These are phyloP conservation scores for Halichondria panicea DNA, from an alignment of 37 sponge, comb jelly and placozoan species.

Conservation along the genomic window DNA sequence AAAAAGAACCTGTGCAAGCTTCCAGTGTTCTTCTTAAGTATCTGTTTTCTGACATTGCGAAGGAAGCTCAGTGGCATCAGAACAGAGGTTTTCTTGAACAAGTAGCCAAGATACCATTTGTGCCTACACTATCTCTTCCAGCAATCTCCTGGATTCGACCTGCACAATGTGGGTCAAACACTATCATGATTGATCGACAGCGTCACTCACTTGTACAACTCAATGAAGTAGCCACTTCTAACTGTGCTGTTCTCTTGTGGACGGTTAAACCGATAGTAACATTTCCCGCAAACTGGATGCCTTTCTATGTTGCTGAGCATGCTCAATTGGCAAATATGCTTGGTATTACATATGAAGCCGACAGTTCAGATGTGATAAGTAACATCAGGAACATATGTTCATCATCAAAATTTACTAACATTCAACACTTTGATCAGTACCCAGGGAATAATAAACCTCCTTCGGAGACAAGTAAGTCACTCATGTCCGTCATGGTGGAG, in stretches of 20 bases:
- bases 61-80: constrained; percentile 10
- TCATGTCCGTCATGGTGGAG: constrained; percentile 6
- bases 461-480: background rate
- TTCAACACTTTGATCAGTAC: constrained; percentile 18
- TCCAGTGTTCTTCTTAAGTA: constrained; percentile 31
- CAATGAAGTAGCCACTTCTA: background rate
- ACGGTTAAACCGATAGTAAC: constrained; percentile 49
- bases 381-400: constrained; percentile 36
- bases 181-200: no score
- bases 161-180: no score
- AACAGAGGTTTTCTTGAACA: background rate
- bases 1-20: constrained; percentile 1
- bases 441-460: background rate
- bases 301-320: no score
- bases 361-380: constrained; percentile 54
- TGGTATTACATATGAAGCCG: background rate
- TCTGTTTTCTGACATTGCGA: constrained; percentile 20
- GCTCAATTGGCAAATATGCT: constrained; percentile 8
- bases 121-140: background rate
- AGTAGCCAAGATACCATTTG: constrained; percentile 42
- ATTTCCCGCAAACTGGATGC: background rate
- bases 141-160: constrained; percentile 30
- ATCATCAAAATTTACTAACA: background rate
- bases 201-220: no score
- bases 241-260: constrained; percentile 34